Base-by-base conservation (phyloP, 2,797 vertebrate genomes). In the Danio tinwini region DNA sequence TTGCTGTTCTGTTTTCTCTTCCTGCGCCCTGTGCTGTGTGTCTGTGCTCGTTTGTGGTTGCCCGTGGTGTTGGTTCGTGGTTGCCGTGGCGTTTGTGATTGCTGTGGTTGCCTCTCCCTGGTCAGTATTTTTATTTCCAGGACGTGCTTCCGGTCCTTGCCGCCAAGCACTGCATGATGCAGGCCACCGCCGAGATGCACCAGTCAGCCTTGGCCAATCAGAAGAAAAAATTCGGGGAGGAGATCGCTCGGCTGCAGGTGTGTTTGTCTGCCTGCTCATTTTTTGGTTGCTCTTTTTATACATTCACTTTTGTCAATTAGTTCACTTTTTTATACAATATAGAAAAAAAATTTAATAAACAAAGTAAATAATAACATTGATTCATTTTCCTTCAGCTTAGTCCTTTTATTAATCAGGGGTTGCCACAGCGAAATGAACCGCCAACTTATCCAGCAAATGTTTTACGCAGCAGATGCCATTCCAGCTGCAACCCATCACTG, bases 121-220 rank as follows among this genome's bases (percentile, higher is more conserved):
- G 96, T 98, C 94, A 99, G 97, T 98, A 97, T 99, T 98, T 98
- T 96, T 99, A 98, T 96, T 99, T 98, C 95, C 97, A 99, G 97
- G 98, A 99, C 94, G 97, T 99, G 94, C 94, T 97, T 87, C 97
- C 98, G 5, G 94, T 99, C 86, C 92, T 99, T 92, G 97, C 96
- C 73, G 98, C 97, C 81, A 99, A 99, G 91, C 98, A 99, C 89
- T 97, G 96, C 90, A 96, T 98, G 93, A 97, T 99, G 98, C 98
- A 99, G 87, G 98, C 97, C 88, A 96, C 97, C 39, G 97, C 97
- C 1, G 96, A 98, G 82, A 95, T 97, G 83, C 96, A 99, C 90
- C 98, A 98, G 81, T 96, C 97, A 72, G 79, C 94, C 82, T 83
- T 98, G 89, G 95, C 97, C 87, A 98, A 98, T 85, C 97, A 98